Percentiles rank a stretch among this genome's conserved stretches.
Evolutionary conservation across 1,140 invertebrate genomes (phyloP).

Genomic region (Sipha flava): DNA sequence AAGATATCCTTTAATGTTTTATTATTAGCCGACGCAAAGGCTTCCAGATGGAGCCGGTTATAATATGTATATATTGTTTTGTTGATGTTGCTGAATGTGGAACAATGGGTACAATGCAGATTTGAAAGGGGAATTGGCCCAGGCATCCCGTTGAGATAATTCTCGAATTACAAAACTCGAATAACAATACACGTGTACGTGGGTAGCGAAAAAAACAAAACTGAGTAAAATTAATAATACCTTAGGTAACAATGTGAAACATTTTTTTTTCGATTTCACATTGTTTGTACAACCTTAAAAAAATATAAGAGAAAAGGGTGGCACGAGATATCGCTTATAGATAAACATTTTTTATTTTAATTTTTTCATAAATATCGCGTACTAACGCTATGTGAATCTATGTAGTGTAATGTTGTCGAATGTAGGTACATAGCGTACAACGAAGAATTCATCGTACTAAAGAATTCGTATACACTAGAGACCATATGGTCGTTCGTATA

Average conservation of each 20-base stretch:
- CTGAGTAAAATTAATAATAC: slow-evolving; percentile 8
- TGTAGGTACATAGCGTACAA: not conserved
- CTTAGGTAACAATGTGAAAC: slow-evolving; percentile 18
- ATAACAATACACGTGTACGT: slow-evolving; percentile 1
- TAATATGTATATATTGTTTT: too few relatives aligned
- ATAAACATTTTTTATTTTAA: too few relatives aligned
- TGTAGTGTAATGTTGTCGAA: not conserved
- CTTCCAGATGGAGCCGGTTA: slow-evolving; percentile 12
- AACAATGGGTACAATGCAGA: slow-evolving; percentile 18
- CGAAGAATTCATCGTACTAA: not conserved
- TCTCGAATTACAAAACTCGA: slow-evolving; percentile 30
- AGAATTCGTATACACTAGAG: not conserved
- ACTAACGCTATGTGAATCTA: not conserved
- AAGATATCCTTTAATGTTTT: not conserved
- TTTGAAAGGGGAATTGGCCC: slow-evolving; percentile 22
- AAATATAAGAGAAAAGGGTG: not conserved
- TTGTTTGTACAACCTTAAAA: slow-evolving; percentile 5
- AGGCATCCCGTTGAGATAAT: slow-evolving; percentile 23
- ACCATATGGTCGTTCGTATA: not conserved
- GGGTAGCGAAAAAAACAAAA: not conserved
- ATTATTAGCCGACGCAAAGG: slow-evolving; percentile 2
- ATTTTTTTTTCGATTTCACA: not conserved
- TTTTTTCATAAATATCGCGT: not conserved
- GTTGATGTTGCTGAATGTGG: not conserved
- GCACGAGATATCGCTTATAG: too few relatives aligned